Evolutionary conservation across 1,140 invertebrate genomes (phyloP), one percentile per base, ranked within the genome.

Genomic region (Pollicipes pollicipes): DNA sequence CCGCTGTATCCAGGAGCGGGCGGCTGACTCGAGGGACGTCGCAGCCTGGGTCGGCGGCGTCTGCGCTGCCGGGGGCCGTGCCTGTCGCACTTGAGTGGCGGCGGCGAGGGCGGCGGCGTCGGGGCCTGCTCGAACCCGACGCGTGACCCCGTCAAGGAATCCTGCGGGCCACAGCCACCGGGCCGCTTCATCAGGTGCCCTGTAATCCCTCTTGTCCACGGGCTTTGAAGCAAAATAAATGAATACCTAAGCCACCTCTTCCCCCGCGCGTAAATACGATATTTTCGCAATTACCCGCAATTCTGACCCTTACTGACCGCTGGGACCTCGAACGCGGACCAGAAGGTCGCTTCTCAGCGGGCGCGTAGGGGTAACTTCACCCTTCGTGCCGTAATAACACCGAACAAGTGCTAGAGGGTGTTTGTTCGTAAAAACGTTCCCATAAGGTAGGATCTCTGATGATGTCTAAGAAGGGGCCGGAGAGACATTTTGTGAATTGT

Each of bases 401-500:
- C 6, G 13, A 58, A 58, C 45, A 58, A 58, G 45, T 58, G 45
- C 45, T 58, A 21, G 45, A 58, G 45, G 45, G 6, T 58, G 45
- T 58, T 58, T 58, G 45, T 58, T 58, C 45, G 45, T 21, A 58
- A 58, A 58, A 58, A 58, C 45, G 45, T 58, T 21, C 45, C 45
- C 45, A 24, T 58, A 58, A 58, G 45, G 45, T 58, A 58, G 45
- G 45, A 58, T 58, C 45, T 58, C 2, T 58, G 45, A 58, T 58
- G 45, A 58, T 10, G 45, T 58, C 45, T 58, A 58, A 58, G 45
- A 58, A 58, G 45, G 45, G 45, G 45, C 13, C 24, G 45, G 6
- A 58, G 45, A 58, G 45, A 58, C 45, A 58, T 58, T 58, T 58
- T 58, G 45, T 58, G 45, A 58, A 58, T 58, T 58, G 24, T 58